Percentiles rank a stretch among this genome's conserved stretches.
Evolutionary conservation across 2,888 invertebrate species (phyloP).

Genomic region (Latrodectus elegans): DNA sequence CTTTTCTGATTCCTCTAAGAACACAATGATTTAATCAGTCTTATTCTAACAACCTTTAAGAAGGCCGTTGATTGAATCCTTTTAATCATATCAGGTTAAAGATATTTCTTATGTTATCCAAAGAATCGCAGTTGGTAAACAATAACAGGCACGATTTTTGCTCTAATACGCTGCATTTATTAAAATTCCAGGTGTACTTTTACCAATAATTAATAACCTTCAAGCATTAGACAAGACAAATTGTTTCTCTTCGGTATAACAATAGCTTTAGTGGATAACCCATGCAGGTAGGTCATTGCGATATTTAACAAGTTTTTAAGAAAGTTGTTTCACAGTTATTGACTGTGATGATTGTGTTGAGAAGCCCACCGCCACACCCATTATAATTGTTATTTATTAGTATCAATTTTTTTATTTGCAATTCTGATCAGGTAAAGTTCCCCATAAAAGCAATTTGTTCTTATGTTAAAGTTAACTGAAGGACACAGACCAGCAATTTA

Average conservation of each 20-base stretch:
- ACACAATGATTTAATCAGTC: no score
- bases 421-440: slow-evolving; percentile 24
- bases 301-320: slow-evolving; percentile 55
- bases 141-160: slow-evolving; percentile 7
- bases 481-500: not conserved
- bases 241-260: slow-evolving; percentile 20
- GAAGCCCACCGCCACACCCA: slow-evolving; percentile 40
- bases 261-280: slow-evolving; percentile 10
- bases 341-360: slow-evolving; percentile 53
- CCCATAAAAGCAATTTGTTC: not conserved
- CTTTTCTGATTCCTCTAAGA: no score
- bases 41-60: no score
- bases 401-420: slow-evolving; percentile 22
- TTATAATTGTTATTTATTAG: slow-evolving; percentile 61
- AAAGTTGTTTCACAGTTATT: slow-evolving; percentile 38
- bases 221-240: slow-evolving; percentile 24
- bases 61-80: not conserved
- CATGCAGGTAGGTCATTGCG: slow-evolving; percentile 43
- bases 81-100: not conserved
- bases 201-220: slow-evolving; percentile 53
- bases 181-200: slow-evolving; percentile 47
- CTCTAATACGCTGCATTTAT: slow-evolving; percentile 9
- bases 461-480: not conserved
- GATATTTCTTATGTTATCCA: not conserved
- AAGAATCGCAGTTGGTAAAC: not conserved